Percentiles rank a stretch among this genome's conserved stretches.
Evolutionary conservation across 2,888 invertebrate species (phyloP).

Genomic region (Euphydryas editha): DNA sequence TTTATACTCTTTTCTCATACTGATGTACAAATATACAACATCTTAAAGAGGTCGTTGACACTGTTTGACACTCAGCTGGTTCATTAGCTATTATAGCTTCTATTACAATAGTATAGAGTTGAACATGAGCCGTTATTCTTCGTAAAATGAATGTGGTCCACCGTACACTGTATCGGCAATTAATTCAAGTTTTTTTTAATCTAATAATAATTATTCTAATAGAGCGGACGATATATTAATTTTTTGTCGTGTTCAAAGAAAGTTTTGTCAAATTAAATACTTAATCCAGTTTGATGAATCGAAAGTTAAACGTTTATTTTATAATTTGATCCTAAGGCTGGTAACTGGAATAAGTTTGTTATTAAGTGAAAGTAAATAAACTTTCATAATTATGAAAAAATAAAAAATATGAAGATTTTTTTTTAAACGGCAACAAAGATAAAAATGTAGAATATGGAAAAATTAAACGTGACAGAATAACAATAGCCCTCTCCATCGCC

Average conservation of each 20-base stretch:
- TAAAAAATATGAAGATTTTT: background rate
- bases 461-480: background rate
- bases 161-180: conserved; percentile 8
- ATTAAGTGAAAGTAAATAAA: background rate
- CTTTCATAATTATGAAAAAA: background rate
- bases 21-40: conserved; percentile 26
- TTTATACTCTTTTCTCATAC: conserved; percentile 34
- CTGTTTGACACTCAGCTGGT: conserved; percentile 10
- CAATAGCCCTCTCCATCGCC: background rate
- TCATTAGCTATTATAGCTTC: background rate
- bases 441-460: background rate
- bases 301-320: conserved; percentile 5
- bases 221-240: conserved; percentile 24
- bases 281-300: conserved; percentile 5
- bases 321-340: background rate
- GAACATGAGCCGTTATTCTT: conserved; percentile 7
- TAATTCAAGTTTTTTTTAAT: conserved; percentile 31
- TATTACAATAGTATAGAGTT: conserved; percentile 13
- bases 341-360: background rate
- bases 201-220: conserved; percentile 28
- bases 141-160: conserved; percentile 2
- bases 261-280: conserved; percentile 11
- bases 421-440: background rate
- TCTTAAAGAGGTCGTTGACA: conserved; percentile 41
- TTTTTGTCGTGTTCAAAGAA: conserved; percentile 17